A percentile compares a stretch with the other conserved stretches of the same genome.
These are phyloP conservation scores for Volucella inflata DNA, from an alignment of 2,888 invertebrate species.

Conservation along the genomic window DNA sequence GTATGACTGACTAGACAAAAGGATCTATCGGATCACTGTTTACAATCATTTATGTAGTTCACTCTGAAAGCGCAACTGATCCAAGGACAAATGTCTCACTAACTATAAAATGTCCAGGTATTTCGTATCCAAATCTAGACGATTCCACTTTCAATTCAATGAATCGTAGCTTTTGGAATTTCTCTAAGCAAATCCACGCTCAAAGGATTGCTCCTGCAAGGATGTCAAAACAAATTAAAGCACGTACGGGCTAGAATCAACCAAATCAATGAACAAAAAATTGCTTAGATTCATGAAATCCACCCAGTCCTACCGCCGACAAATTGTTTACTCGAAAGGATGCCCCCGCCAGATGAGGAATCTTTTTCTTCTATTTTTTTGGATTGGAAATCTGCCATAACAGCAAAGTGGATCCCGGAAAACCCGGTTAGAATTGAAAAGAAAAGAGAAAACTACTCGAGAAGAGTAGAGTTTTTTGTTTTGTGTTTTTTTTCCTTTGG, in stretches of 20 bases:
- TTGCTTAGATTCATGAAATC: conserved; percentile 18
- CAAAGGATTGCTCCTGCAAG: conserved; percentile 14
- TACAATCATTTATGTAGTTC: no score
- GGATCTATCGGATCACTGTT: no score
- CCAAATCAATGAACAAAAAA: conserved; percentile 5
- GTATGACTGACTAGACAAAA: no score
- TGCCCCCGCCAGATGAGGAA: conserved; percentile 25
- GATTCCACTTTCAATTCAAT: no score
- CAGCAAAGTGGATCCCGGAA: conserved; percentile 2
- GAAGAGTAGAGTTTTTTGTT: conserved; percentile 10
- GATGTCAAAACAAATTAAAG: background rate
- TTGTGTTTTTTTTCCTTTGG: conserved; percentile 35
- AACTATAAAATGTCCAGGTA: no score
- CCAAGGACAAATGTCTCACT: no score
- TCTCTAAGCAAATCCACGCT: background rate
- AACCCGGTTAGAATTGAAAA: conserved; percentile 55
- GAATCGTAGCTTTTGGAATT: no score
- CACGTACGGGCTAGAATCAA: background rate
- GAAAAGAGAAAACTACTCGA: conserved; percentile 55
- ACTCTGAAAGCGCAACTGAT: no score
- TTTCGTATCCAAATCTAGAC: no score
- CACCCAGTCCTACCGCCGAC: background rate
- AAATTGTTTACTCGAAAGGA: background rate
- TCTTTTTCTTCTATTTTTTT: conserved; percentile 31
- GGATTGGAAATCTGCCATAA: conserved; percentile 67